phyloP scores from a whole-genome alignment of 2,888 invertebrate species.

The Pristionchus arcanus region DNA sequence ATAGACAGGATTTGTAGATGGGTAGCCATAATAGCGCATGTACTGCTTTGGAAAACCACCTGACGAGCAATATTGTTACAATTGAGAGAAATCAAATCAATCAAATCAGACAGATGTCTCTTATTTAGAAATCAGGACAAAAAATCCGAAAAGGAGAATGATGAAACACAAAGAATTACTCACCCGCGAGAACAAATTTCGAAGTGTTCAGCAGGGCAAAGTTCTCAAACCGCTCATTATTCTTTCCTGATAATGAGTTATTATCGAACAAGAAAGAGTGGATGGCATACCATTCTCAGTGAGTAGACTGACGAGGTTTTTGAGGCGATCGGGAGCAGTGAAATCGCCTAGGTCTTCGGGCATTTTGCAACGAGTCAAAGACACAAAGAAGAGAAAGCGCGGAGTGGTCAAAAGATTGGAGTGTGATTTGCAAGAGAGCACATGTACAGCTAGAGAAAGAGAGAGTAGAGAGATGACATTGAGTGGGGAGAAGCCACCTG shows the following conservation, averaged over 20 bases:
- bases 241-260: neutral
- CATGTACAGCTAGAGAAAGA: neutral
- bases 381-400: neutral
- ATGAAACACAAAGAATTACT: neutral
- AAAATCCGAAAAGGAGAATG: neutral
- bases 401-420: neutral
- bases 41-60: slow-evolving; percentile 2
- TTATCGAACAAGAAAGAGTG: neutral
- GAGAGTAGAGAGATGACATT: neutral
- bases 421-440: neutral
- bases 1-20: neutral
- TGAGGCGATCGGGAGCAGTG: neutral
- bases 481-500: neutral
- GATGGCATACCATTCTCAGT: neutral
- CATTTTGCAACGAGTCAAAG: neutral
- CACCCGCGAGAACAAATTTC: slow-evolving; percentile 24
- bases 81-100: neutral
- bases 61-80: neutral
- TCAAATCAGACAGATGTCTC: no score
- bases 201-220: slow-evolving; percentile 4
- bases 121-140: neutral
- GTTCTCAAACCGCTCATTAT: slow-evolving; percentile 15
- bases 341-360: neutral
- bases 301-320: neutral
- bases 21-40: neutral